These are phyloP conservation scores for Nyctereutes procyonoides DNA, from an alignment of 2,113 vertebrate genomes.

Conservation along the genomic window DNA sequence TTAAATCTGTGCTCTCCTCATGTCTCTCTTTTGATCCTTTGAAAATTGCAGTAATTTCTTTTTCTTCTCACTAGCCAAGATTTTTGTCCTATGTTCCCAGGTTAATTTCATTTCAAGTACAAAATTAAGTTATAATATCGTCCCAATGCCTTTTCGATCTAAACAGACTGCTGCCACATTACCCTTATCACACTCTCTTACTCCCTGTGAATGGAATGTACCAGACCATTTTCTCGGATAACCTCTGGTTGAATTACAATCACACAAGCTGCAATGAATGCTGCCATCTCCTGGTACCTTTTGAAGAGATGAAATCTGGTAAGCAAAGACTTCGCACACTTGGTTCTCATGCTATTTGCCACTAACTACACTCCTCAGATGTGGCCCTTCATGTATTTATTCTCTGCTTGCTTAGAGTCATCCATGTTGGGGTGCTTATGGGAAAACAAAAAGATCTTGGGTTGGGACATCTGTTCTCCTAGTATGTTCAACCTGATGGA, in stretches of 20 bases:
- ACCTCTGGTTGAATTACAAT: neutral
- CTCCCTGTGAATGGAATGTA: neutral
- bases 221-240: neutral
- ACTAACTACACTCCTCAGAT: neutral
- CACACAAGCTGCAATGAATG: neutral
- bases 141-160: neutral
- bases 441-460: neutral
- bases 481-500: neutral
- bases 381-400: neutral
- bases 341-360: neutral
- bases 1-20: neutral
- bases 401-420: neutral
- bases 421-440: neutral
- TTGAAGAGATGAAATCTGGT: neutral
- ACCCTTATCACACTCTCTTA: neutral
- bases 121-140: neutral
- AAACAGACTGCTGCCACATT: neutral
- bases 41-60: neutral
- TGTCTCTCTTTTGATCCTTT: neutral
- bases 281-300: slow-evolving; percentile 61
- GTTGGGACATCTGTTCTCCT: neutral
- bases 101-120: neutral
- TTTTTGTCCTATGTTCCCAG: neutral
- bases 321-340: neutral
- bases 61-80: neutral